Evolutionary conservation across 1,140 invertebrate species (phyloP), one percentile per base, ranked within the genome.

Genomic region (Pseudomyrmex concolor): DNA sequence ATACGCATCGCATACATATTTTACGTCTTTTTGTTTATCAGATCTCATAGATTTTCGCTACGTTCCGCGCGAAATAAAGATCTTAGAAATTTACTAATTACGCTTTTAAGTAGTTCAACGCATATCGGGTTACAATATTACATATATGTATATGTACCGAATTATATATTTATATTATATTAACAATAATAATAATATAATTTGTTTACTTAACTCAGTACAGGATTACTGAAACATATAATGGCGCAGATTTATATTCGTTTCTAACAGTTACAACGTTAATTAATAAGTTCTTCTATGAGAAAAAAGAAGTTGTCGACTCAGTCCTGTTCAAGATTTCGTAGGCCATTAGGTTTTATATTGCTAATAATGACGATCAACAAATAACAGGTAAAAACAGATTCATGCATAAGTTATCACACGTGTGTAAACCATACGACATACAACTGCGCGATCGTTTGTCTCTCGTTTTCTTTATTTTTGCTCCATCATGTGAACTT

Each of bases 131-230:
- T 34, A 34, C 34, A 34, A 34, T 34, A 34, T 34, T 34, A 34
- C 5, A 25, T 25, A 25, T 25, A 34, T 34, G 5, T 34, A 34
- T 34, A 76, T 25, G n/a, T 64, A 25, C 25, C n/a, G 2, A 4
- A 8, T 67, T 22, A 17, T 62, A 66, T 67, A 13, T 54, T 19
- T 55, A n/a, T 54, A n/a, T 45, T 50, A 63, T 43, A 67, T 25
- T 19, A 34, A 67, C 17, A 15, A 67, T 68, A 77, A 77, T 63
- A 68, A 54, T 43, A 68, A 67, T 77, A 77, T 77, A 77, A 77
- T 67, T 54, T 77, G 62, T 77, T 70, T 70, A 78, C 76, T 19
- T 70, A 71, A 80, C 68, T 80, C 17, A 13, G 70, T 78, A 59
- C 7, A 68, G 57, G 34, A 50, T 9, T 76, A 51, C 34, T 2